Conservation (phyloP, 2,888 invertebrate genomes). For the Creontiades dilutus region DNA sequence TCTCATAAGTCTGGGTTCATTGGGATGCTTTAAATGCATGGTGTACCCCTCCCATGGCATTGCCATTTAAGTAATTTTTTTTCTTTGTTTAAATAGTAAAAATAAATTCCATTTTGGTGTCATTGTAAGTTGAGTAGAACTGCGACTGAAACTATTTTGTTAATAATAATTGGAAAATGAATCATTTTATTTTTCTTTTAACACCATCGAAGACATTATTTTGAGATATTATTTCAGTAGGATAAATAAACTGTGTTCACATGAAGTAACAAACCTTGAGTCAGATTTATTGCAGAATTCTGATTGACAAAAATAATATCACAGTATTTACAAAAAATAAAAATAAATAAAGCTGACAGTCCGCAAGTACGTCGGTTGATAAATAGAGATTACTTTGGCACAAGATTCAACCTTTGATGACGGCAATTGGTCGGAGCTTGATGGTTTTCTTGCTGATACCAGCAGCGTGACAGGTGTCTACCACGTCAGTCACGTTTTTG, state of each 20-base stretch:
- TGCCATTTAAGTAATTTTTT: no score
- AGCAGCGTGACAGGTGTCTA: slow-evolving; percentile 97
- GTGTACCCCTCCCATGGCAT: no score
- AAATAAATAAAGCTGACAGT: slow-evolving; percentile 42
- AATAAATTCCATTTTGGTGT: no score
- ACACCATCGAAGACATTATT: no score
- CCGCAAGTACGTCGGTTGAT: slow-evolving; percentile 12
- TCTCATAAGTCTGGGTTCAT: no score
- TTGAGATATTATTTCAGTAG: not conserved
- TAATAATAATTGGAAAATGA: no score
- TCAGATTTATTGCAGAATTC: not conserved
- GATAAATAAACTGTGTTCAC: not conserved
- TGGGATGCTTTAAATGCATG: no score
- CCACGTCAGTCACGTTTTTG: slow-evolving; percentile 99
- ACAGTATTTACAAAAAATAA: slow-evolving; percentile 42
- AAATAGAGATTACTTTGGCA: not conserved
- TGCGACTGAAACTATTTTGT: no score
- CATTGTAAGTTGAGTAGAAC: no score
- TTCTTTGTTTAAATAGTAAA: no score
- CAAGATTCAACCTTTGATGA: slow-evolving; percentile 92
- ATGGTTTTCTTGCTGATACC: slow-evolving; percentile 98
- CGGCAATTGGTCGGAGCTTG: slow-evolving; percentile 97
- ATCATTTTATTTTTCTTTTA: no score
- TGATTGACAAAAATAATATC: slow-evolving; percentile 14
- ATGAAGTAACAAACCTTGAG: slow-evolving; percentile 26